These are phyloP conservation scores for Acyrthosiphon pisum DNA, from an alignment of 1,140 invertebrate species.

Conservation along the genomic window DNA sequence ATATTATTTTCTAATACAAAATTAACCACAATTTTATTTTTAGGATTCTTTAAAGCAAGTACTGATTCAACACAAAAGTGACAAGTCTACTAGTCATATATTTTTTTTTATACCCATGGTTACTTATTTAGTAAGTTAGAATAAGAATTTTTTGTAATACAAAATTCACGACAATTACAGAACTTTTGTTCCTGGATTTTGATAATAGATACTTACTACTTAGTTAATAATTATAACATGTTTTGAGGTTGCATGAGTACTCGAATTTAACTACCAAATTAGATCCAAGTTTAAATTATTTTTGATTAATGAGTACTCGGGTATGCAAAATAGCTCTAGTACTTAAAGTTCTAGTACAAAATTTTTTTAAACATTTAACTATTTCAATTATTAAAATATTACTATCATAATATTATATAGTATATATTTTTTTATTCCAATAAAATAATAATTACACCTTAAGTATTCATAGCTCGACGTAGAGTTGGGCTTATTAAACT, in stretches of 20 bases:
- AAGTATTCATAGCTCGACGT: not conserved
- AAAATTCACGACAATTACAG: not conserved
- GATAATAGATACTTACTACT: not conserved
- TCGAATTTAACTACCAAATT: not conserved
- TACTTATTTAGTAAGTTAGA: slow-evolving; percentile 12
- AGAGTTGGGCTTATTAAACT: not conserved
- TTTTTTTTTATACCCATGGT: not conserved
- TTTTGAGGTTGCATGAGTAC: not conserved
- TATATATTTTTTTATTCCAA: slow-evolving; percentile 5
- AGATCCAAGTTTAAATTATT: not conserved
- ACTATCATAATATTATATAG: not conserved
- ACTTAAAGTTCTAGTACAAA: not conserved
- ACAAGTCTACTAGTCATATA: not conserved
- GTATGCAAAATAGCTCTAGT: not conserved
- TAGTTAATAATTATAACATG: not conserved
- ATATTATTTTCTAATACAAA: not conserved
- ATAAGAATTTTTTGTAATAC: not conserved
- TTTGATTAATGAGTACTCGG: not conserved
- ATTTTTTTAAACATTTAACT: not conserved
- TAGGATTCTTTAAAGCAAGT: slow-evolving; percentile 1
- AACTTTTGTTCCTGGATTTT: not conserved
- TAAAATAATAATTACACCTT: not conserved
- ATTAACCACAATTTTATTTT: not conserved
- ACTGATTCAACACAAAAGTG: not conserved
- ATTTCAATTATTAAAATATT: slow-evolving; percentile 15